phyloP scores from a whole-genome alignment of 2,113 vertebrate genomes.

The Macquaria ambigua region DNA sequence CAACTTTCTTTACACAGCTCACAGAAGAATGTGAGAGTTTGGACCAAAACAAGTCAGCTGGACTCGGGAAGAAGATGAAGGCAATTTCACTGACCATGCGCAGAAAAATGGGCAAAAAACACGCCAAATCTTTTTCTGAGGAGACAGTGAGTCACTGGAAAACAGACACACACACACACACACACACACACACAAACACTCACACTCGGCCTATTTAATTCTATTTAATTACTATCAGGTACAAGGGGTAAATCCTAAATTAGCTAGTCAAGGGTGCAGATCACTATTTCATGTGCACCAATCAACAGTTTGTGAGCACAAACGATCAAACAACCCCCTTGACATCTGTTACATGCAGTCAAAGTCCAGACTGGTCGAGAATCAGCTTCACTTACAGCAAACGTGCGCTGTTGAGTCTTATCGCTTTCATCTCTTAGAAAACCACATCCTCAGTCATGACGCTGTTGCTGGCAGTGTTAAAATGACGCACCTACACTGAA shows the following conservation, averaged over 20 bases:
- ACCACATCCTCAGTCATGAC: constrained; percentile 61
- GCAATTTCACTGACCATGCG: constrained; percentile 96
- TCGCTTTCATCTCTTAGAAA: constrained; percentile 40
- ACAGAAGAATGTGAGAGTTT: constrained; percentile 84
- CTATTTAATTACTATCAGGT: background rate
- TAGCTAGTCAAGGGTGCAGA: background rate
- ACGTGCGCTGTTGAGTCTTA: constrained; percentile 18
- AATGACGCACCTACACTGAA: background rate
- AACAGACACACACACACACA: constrained; percentile 1
- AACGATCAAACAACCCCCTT: constrained; percentile 2
- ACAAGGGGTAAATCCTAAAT: background rate
- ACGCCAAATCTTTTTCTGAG: constrained; percentile 90
- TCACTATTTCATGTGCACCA: background rate
- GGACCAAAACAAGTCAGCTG: constrained; percentile 85
- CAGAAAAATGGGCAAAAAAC: constrained; percentile 93
- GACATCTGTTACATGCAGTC: background rate
- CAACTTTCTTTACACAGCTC: constrained; percentile 72
- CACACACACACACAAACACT: background rate
- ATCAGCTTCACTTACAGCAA: background rate
- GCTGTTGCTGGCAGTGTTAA: background rate
- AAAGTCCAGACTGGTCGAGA: background rate
- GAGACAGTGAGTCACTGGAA: constrained; percentile 86
- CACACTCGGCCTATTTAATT: too few species aligned
- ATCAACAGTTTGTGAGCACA: background rate
- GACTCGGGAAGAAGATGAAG: constrained; percentile 94